Base-by-base conservation (phyloP, 2,888 invertebrate species). In the Bombyx huttoni region DNA sequence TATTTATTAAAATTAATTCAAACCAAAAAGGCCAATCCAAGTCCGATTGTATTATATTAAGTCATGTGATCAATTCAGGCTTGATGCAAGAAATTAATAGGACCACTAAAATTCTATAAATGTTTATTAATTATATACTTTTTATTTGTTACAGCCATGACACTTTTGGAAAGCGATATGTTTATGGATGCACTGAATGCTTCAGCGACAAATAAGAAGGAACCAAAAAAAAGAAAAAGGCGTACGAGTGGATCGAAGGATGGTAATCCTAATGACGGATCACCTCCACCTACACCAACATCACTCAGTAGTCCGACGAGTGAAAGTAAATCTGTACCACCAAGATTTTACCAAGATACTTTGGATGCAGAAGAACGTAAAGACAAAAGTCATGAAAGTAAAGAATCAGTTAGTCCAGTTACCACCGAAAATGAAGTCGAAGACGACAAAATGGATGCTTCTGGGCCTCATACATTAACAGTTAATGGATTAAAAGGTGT, bases 161-260 rank as follows among this genome's bases (percentile, higher is more conserved):
- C 94, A 61, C 81, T 98, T 49, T 93, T 96, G 73, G 98, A 98
- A 77, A 97, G 97, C 71, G 96, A 95, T 68, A 93, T 96, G 82
- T 98, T 98, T 75, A 97, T 97, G 93, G 97, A 97, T 78, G 97
- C 97, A 0, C 84, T 98, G 45, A 91, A 91, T 59, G 94, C 94
- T 7, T 94, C 94, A 1, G 92, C 93, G 0, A 93, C 95, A 8
- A 92, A 92, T 34, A 83, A 93, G 89, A 90, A 95, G 73, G 93
- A 94, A 58, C 91, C 92, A 1, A 92, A 93, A 65, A 97, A 96
- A 72, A 90, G 94, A 54, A 96, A 95, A 79, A 91, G 96, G 48
- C 89, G 94, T 48, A 90, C 91, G 0, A 93, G 93, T 60, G 89
- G 90, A 5, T 91, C 92, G 2, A 95, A 93, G 72, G 94, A 95